Base-by-base conservation (phyloP, 2,113 vertebrate species). In the Ploceus nigricollis region DNA sequence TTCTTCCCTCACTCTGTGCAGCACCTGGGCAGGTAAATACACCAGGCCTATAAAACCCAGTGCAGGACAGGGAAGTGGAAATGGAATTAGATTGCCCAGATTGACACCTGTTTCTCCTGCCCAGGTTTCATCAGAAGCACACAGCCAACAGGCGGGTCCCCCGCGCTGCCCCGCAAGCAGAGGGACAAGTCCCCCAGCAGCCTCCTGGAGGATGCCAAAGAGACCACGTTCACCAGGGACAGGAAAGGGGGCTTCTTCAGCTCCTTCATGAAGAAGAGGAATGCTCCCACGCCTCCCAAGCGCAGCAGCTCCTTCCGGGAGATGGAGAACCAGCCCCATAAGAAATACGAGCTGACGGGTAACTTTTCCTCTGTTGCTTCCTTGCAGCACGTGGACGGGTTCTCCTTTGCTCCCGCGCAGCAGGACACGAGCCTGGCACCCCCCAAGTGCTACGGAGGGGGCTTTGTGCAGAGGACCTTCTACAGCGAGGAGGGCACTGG, bases 221-320 rank as follows among this genome's bases (percentile, higher is more conserved):
- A 99, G 97, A 98, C 99, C 72, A 99, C 98, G n/a, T 99, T 99
- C 94, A 99, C 98, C 44, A 98, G 99, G 84, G 99, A 99, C 94
- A 98, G 99, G 76, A 99, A 99, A 94, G 98, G 99, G 10, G 99
- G 99, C 94, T 99, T 99, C 98, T 99, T 99, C 97, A 99, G 99
- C 97, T 99, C 99, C 53, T 99, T 99, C 87, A 99, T 99, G 97
- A 99, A 99, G 97, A 99, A 99, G 97, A 99, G 99, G 94, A 99
- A 98, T 8, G 99, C 99, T 57, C 99, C 99, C 23, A 99, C 98
- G 1, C 99, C 99, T 17, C 99, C 99, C 39, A 99, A 99, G 93
- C 99, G 99, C 95, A 99, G 99, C 98, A 99, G 99, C 79, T 99
- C 99, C 78, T 99, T 99, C 97, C 98, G 99, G 50, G 99, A 99